A percentile compares a stretch with the other conserved stretches of the same genome.
These are phyloP conservation scores for Conomelus anceps DNA, from an alignment of 2,888 invertebrate genomes.

Conservation along the genomic window DNA sequence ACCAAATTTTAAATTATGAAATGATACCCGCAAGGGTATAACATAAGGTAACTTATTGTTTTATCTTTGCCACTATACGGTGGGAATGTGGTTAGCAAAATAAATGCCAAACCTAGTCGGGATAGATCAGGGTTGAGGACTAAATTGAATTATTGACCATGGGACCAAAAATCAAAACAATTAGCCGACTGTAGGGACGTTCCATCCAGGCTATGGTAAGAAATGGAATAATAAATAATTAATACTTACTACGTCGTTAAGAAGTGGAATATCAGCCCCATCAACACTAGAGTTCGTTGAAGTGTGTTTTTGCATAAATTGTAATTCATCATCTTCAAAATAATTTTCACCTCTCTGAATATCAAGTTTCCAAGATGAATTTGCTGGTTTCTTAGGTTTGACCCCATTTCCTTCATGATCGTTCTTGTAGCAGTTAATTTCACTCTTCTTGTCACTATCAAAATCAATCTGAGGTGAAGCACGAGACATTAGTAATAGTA, in stretches of 20 bases:
- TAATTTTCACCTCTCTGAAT: slow-evolving; percentile 8
- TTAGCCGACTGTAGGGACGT: no score
- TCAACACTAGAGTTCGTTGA: slow-evolving; percentile 21
- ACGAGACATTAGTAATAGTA: neutral
- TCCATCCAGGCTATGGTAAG: neutral
- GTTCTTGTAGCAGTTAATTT: neutral
- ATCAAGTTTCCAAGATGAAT: neutral
- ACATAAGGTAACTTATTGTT: no score
- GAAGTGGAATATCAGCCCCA: slow-evolving; percentile 30
- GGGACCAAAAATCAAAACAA: no score
- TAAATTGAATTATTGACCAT: neutral
- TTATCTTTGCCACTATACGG: no score
- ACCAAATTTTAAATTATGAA: no score
- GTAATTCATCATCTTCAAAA: slow-evolving; percentile 19
- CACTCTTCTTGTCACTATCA: neutral
- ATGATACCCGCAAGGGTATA: no score
- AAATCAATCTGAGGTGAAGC: neutral
- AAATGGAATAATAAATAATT: neutral
- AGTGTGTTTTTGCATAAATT: slow-evolving; percentile 14
- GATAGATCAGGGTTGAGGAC: neutral
- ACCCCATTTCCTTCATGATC: neutral
- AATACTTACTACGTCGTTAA: slow-evolving; percentile 28
- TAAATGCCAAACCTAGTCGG: no score
- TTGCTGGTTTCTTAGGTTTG: neutral
- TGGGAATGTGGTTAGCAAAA: no score